Evolutionary conservation across 2,888 invertebrate genomes (phyloP).

Genomic region (Lordiphosa fenestrarum): DNA sequence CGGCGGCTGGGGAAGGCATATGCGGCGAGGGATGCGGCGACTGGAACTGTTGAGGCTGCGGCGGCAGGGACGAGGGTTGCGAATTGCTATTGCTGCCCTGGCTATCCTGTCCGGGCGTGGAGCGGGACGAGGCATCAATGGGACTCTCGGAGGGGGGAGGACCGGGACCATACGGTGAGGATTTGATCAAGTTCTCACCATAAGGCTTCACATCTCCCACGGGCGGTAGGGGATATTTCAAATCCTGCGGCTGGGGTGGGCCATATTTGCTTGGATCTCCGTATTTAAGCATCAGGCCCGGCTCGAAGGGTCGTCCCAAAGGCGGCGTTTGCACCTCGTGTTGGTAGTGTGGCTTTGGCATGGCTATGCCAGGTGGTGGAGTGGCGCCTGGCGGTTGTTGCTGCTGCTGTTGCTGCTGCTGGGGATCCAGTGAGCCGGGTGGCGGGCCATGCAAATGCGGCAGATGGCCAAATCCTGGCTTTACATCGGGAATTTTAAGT

Average conservation of each 20-base stretch:
- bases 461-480: conserved; percentile 68
- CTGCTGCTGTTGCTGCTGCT: conserved; percentile 33
- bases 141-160: conserved; percentile 77
- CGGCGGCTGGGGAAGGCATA: conserved; percentile 78
- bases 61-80: conserved; percentile 70
- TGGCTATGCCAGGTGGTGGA: conserved; percentile 76
- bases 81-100: conserved; percentile 80
- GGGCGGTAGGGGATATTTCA: conserved; percentile 79
- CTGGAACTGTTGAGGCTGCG: conserved; percentile 77
- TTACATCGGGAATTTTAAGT: conserved; percentile 78
- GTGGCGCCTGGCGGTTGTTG: conserved; percentile 68
- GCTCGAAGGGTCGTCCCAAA: conserved; percentile 78
- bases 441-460: conserved; percentile 58
- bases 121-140: conserved; percentile 80
- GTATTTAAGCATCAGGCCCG: conserved; percentile 80
- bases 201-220: conserved; percentile 70
- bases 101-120: conserved; percentile 80
- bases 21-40: conserved; percentile 80
- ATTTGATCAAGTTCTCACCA: conserved; percentile 80
- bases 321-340: conserved; percentile 78
- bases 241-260: conserved; percentile 78
- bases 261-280: conserved; percentile 80
- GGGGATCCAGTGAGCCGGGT: conserved; percentile 27
- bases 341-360: conserved; percentile 79
- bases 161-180: conserved; percentile 70